These are phyloP conservation scores for Sebastiscus albofasciatus DNA, from an alignment of 2,797 vertebrate species.

Conservation along the genomic window DNA sequence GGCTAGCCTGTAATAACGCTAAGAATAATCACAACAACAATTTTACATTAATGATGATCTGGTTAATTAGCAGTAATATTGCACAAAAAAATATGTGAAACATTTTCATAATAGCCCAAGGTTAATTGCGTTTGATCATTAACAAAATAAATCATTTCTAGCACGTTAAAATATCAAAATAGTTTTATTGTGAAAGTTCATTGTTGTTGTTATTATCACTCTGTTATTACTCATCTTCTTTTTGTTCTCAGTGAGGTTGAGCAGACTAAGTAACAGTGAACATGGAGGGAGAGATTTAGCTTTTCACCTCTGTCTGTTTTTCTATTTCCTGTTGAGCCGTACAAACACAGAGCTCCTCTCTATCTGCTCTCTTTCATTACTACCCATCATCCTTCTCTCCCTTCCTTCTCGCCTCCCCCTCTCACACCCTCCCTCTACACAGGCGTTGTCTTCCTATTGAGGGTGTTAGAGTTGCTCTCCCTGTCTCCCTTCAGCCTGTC, in stretches of 20 bases:
- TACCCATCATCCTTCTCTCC: constrained; percentile 22
- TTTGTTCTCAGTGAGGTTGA: constrained; percentile 69
- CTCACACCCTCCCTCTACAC: constrained; percentile 76
- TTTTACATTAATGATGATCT: constrained; percentile 70
- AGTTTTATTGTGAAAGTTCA: constrained; percentile 81
- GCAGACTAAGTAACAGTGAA: constrained; percentile 74
- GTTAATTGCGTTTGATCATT: constrained; percentile 81
- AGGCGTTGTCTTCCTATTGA: constrained; percentile 93
- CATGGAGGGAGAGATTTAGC: constrained; percentile 64
- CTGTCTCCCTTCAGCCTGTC: constrained; percentile 86
- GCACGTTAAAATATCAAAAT: constrained; percentile 83
- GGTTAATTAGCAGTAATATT: constrained; percentile 77
- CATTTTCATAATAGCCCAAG: constrained; percentile 77
- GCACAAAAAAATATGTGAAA: constrained; percentile 75
- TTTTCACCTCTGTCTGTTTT: constrained; percentile 26
- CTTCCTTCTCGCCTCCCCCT: constrained; percentile 17
- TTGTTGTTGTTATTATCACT: constrained; percentile 86
- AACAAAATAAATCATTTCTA: constrained; percentile 84
- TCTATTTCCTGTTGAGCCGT: constrained; percentile 24
- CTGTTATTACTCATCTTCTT: constrained; percentile 75
- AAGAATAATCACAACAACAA: constrained; percentile 87
- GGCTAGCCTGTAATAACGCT: constrained; percentile 77
- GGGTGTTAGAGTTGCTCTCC: constrained; percentile 92
- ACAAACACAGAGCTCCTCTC: constrained; percentile 27
- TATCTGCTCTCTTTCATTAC: constrained; percentile 7